These are phyloP conservation scores for Erythrolamprus reginae DNA, from an alignment of 2,113 vertebrate species.

Conservation along the genomic window DNA sequence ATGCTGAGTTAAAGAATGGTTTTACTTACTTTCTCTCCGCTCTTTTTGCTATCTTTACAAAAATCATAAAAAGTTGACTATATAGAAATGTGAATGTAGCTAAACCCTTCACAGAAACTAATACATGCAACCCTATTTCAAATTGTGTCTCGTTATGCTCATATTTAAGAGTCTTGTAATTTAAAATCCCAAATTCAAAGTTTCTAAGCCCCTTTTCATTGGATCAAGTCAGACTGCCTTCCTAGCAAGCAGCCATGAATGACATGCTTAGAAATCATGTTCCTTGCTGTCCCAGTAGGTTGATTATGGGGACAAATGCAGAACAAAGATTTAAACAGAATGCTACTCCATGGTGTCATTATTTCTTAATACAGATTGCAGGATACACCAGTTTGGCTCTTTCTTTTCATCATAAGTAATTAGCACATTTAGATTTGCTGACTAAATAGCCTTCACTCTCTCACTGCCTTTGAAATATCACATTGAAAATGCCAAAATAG, in stretches of 20 bases:
- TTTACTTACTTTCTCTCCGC: not conserved
- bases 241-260: not conserved
- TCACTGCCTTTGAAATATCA: constrained; percentile 1
- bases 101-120: not conserved
- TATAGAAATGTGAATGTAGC: not conserved
- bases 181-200: constrained; percentile 1
- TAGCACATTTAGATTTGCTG: constrained; percentile 19
- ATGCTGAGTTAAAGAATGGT: not conserved
- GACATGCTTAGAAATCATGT: not conserved
- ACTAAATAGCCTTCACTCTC: constrained; percentile 22
- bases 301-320: not conserved
- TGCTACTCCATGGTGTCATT: rapidly evolving
- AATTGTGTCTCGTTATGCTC: not conserved
- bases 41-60: not conserved
- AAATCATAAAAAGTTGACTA: not conserved
- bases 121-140: not conserved
- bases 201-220: constrained; percentile 1
- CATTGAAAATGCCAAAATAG: constrained; percentile 48
- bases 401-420: not conserved
- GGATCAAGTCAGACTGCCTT: constrained; percentile 17
- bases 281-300: not conserved
- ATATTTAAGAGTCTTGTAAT: constrained; percentile 3
- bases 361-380: rapidly evolving
- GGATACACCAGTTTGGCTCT: not conserved
- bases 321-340: rapidly evolving